Evolutionary conservation across 2,888 invertebrate genomes (phyloP).

Genomic region (Venustoraphidia nigricollis): DNA sequence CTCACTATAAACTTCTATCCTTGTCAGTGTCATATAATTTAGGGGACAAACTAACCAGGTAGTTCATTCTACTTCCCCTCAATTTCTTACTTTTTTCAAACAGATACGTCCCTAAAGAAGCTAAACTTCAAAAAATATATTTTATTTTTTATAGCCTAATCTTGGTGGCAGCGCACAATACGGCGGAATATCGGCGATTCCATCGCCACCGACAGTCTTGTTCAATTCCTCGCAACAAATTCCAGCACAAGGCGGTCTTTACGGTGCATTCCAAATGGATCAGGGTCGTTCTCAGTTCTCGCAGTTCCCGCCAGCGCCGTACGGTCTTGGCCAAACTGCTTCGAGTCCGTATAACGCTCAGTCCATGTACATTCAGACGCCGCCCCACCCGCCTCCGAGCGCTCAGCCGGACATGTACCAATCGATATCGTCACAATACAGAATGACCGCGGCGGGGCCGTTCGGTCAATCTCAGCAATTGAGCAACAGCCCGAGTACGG

Average conservation of each 20-base stretch:
- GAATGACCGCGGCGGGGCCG: slow-evolving; percentile 42
- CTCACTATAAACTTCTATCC: no score
- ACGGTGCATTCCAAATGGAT: slow-evolving; percentile 66
- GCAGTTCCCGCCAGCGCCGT: slow-evolving; percentile 57
- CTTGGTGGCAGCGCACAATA: slow-evolving; percentile 40
- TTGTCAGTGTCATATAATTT: no score
- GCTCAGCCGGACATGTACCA: slow-evolving; percentile 55
- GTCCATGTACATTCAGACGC: slow-evolving; percentile 54
- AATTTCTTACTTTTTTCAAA: no score
- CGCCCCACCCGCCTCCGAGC: slow-evolving; percentile 40
- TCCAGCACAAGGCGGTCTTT: slow-evolving; percentile 57
- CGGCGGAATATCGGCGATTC: slow-evolving; percentile 68
- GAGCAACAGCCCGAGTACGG: slow-evolving; percentile 69
- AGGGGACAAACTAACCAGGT: no score
- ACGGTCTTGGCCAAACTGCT: slow-evolving; percentile 45
- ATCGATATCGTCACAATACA: slow-evolving; percentile 41
- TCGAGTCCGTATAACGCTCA: slow-evolving; percentile 33
- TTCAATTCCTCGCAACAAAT: slow-evolving; percentile 63
- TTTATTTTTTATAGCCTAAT: slow-evolving; percentile 21
- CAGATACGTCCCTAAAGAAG: no score
- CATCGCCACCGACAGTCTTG: slow-evolving; percentile 69
- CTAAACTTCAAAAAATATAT: no score
- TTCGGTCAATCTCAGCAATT: slow-evolving; percentile 70
- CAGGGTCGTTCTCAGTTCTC: slow-evolving; percentile 62
- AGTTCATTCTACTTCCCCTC: no score